Evolutionary conservation across 2,113 vertebrate species (phyloP).

Genomic region (Steatornis caripensis): DNA sequence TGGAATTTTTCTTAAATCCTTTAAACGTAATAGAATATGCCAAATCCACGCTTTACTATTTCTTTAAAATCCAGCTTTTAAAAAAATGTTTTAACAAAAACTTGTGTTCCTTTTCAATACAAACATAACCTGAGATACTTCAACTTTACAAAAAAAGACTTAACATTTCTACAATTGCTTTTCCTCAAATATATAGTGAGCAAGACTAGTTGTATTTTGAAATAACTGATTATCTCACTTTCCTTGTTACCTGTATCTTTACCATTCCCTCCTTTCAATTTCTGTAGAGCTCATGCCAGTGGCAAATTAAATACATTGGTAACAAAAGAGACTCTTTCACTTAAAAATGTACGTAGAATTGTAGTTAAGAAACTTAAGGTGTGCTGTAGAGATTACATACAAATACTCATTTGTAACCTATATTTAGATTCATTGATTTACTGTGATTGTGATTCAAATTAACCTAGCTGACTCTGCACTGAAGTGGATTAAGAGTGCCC

Average conservation of each 20-base stretch:
- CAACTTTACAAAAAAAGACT: not conserved
- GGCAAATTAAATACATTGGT: not conserved
- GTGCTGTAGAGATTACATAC: not conserved
- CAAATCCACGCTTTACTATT: not conserved
- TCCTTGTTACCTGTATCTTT: not conserved
- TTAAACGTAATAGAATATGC: not conserved
- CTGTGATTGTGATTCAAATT: not conserved
- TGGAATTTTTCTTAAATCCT: not conserved
- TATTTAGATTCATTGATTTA: not conserved
- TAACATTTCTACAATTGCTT: not conserved
- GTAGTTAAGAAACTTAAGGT: not conserved
- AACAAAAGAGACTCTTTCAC: not conserved
- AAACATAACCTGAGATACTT: not conserved
- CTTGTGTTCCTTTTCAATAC: not conserved
- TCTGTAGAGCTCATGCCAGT: not conserved
- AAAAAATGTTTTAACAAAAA: not conserved
- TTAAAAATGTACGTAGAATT: not conserved
- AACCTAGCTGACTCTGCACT: not conserved
- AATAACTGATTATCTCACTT: not conserved
- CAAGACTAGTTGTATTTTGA: not conserved
- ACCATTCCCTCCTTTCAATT: not conserved
- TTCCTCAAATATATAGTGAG: not conserved
- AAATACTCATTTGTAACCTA: not conserved
- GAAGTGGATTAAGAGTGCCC: not conserved
- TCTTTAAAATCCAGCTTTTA: not conserved